Base-by-base conservation (phyloP, 2,888 invertebrate genomes). In the Pilophorus perplexus region DNA sequence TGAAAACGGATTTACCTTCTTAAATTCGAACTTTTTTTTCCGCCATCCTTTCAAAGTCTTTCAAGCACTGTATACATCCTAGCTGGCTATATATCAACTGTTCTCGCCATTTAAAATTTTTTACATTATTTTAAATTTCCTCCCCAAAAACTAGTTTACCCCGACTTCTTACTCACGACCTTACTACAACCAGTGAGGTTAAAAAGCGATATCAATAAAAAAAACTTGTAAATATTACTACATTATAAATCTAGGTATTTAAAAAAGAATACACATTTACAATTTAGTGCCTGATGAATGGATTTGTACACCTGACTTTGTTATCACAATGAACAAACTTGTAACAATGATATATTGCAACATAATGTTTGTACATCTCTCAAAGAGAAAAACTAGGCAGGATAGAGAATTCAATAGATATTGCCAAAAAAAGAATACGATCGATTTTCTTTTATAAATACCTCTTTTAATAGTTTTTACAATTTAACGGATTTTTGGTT, bases 251-350 rank as follows among this genome's bases (percentile, higher is more conserved):
- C 50, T 67, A 69, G 67, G 67, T 69, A 69, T 69, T 69, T 69
- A 69, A 69, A 64, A 44, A 62, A 68, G 66, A 69, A 67, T 59
- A 59, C 59, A 59, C 59, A 59, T 59, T 69, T 69, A 69, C 65
- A 69, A 69, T 68, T 69, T 69, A 69, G 69, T 69, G 69, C 69
- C 69, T 69, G 66, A 69, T 59, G 59, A n/a, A 59, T 65, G 64
- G 64, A 69, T 69, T 69, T 69, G 69, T 69, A 69, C 67, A 69
- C 69, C 67, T 69, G 67, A 64, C n/a, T 67, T 67, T 68, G 59
- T 69, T 67, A 59, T 67, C 62, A 64, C 59, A 59, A 42, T 59
- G 59, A 59, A 59, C 14, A 48, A 54, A 55, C 28, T 50, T 33
- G 37, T 64, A 37, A 50, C 38, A 50, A 23, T 50, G 25, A 50